phyloP scores from a whole-genome alignment of 2,797 vertebrate genomes.

The Falco biarmicus region DNA sequence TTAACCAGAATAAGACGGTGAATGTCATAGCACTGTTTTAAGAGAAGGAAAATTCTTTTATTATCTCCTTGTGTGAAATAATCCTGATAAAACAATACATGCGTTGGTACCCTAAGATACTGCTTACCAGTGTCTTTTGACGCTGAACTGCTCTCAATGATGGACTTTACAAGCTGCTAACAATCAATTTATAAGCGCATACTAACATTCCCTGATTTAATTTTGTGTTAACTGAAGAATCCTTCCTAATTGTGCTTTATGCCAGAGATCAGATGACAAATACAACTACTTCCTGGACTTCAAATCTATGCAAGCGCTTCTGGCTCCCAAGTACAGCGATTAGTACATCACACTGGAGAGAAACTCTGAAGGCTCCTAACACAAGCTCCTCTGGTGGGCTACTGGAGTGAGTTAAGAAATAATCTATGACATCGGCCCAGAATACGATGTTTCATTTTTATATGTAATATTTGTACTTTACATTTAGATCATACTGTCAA shows the following conservation, averaged over 20 bases:
- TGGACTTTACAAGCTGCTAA: neutral
- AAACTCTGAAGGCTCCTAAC: neutral
- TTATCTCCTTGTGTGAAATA: neutral
- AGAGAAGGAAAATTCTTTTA: neutral
- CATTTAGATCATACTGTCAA: conserved; percentile 51
- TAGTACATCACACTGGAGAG: neutral
- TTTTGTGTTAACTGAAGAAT: neutral
- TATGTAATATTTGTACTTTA: conserved; percentile 46
- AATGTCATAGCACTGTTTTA: neutral
- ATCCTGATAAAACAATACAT: neutral
- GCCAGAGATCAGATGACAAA: neutral
- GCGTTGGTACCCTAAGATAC: neutral
- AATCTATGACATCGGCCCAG: neutral
- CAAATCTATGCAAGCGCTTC: neutral
- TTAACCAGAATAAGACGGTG: neutral
- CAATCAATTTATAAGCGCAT: neutral
- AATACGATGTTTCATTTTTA: conserved; percentile 7
- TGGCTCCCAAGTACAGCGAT: neutral
- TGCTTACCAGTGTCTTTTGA: neutral
- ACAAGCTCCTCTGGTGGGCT: neutral
- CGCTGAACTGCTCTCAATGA: neutral
- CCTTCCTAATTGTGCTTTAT: neutral
- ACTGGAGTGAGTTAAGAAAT: neutral
- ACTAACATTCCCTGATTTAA: neutral
- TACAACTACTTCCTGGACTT: neutral